Evolutionary conservation across 2,113 vertebrate species (phyloP).

Genomic region (Stegostoma tigrinum): DNA sequence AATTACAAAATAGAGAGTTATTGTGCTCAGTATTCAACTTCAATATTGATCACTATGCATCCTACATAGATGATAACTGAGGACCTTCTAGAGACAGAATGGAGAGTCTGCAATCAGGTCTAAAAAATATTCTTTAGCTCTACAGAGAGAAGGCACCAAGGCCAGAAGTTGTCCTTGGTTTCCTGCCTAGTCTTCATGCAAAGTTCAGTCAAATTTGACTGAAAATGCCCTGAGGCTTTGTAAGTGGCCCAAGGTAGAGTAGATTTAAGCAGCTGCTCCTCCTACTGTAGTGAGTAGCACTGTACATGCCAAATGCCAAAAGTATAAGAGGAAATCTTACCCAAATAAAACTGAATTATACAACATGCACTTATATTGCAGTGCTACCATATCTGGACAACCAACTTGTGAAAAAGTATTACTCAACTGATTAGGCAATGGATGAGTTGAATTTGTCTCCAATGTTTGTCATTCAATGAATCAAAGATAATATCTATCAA

Average conservation of each 20-base stretch:
- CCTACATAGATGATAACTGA: background rate
- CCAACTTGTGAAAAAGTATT: background rate
- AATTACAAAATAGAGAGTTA: too few species aligned
- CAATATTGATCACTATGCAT: background rate
- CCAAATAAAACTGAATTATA: background rate
- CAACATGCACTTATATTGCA: background rate
- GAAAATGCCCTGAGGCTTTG: background rate
- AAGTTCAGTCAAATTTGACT: background rate
- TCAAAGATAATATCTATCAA: background rate
- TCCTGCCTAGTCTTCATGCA: background rate
- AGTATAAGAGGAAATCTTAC: background rate
- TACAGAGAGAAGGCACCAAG: background rate
- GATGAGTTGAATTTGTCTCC: background rate
- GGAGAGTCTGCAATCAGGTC: background rate
- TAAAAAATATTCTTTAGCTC: background rate
- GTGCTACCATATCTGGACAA: background rate
- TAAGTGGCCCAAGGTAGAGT: background rate
- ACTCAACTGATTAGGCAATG: background rate
- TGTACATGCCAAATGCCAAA: background rate
- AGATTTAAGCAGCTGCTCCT: background rate
- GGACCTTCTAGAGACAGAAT: background rate
- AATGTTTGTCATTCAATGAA: too few species aligned
- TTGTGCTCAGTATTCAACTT: background rate
- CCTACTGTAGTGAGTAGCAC: background rate
- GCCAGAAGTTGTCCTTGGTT: background rate